phyloP scores from a whole-genome alignment of 1,140 invertebrate genomes.

The Heliconius melpomene region DNA sequence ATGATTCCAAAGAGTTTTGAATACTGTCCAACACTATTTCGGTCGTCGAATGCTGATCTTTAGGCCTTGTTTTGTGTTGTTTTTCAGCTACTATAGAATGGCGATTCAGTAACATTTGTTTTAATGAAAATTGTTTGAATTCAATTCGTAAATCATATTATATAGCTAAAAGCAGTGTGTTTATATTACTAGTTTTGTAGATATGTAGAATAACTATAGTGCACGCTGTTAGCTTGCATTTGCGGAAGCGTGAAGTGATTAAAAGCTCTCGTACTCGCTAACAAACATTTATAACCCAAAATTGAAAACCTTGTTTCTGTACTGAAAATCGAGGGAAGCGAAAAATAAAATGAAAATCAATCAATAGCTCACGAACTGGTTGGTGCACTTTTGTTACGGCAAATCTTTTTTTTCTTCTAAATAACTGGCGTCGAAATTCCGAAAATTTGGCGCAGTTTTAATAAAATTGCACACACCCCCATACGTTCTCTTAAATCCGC shows the following conservation, averaged over 20 bases:
- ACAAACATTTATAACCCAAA: conserved; percentile 24
- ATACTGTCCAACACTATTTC: conserved; percentile 78
- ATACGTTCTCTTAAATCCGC: conserved; percentile 39
- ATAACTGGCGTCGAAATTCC: conserved; percentile 33
- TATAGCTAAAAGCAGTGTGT: background rate
- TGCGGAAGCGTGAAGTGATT: conserved; percentile 14
- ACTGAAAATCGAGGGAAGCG: conserved; percentile 21
- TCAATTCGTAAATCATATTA: background rate
- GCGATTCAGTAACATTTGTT: conserved; percentile 46
- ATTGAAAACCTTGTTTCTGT: conserved; percentile 22
- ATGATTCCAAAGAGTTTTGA: conserved; percentile 79
- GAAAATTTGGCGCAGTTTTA: conserved; percentile 35
- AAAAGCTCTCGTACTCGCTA: conserved; percentile 10
- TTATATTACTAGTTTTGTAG: background rate
- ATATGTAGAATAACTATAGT: background rate
- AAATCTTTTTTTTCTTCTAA: conserved; percentile 42
- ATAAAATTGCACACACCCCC: conserved; percentile 37
- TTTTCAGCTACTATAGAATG: conserved; percentile 60
- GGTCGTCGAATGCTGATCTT: conserved; percentile 71
- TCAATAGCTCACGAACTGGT: conserved; percentile 42
- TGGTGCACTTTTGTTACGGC: conserved; percentile 40
- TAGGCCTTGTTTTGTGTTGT: conserved; percentile 67
- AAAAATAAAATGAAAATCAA: conserved; percentile 39
- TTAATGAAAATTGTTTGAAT: conserved; percentile 45
- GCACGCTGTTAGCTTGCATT: conserved; percentile 7